Conservation (phyloP, 2,797 vertebrate genomes). For the Sardinella longiceps region DNA sequence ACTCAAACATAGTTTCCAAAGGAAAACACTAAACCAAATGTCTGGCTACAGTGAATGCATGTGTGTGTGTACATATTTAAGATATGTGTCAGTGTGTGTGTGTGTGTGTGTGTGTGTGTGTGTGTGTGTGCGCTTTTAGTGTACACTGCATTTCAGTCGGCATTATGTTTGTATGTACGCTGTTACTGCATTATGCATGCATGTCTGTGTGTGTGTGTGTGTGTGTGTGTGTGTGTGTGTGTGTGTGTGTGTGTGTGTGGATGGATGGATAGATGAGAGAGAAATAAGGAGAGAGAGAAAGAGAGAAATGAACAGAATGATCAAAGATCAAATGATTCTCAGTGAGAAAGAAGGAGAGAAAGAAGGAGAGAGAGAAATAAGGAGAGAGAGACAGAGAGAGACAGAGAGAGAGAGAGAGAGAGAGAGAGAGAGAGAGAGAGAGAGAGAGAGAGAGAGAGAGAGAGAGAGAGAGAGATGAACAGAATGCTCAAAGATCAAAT, state of each 20-base stretch:
- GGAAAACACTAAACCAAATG: background rate
- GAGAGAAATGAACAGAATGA: background rate
- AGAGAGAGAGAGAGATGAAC: no score
- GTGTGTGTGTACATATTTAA: background rate
- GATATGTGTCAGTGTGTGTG: no score
- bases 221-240: background rate
- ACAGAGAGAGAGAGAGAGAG: background rate
- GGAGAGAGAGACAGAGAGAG: background rate
- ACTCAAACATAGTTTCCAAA: constrained; percentile 16
- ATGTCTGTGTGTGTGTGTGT: background rate
- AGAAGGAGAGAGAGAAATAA: no score
- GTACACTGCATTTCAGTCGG: background rate
- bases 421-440: background rate
- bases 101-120: background rate
- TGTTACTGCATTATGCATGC: background rate
- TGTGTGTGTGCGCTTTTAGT: background rate
- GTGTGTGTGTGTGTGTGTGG: background rate
- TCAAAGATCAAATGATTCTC: no score
- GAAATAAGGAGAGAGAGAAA: background rate
- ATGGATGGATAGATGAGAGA: background rate
- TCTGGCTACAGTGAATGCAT: background rate
- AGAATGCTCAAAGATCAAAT: background rate
- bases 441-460: background rate
- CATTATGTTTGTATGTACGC: background rate
- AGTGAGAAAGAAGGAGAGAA: background rate